phyloP scores from a whole-genome alignment of 1,140 invertebrate species.

The Notospermus geniculatus region DNA sequence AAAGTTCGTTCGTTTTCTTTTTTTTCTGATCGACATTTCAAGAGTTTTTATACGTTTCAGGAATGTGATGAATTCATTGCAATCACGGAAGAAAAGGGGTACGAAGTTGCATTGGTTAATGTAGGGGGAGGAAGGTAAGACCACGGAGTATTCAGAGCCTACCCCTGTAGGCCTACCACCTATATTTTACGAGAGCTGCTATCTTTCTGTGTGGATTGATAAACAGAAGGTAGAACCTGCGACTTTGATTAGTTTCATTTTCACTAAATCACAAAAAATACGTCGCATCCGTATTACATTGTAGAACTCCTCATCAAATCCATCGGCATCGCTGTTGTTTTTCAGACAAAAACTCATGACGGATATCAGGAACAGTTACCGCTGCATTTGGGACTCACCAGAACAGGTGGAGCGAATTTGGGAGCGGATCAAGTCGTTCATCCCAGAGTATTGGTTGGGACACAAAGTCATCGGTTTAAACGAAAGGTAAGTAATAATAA shows the following conservation, averaged over 20 bases:
- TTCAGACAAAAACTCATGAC: slow-evolving; percentile 27
- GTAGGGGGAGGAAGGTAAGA: slow-evolving; percentile 31
- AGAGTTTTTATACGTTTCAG: slow-evolving; percentile 24
- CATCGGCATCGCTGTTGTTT: too few relatives aligned
- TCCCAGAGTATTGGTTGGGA: slow-evolving; percentile 16
- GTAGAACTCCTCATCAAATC: too few relatives aligned
- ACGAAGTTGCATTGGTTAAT: slow-evolving; percentile 32
- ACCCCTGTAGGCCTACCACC: too few relatives aligned
- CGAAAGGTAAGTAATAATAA: slow-evolving; percentile 36
- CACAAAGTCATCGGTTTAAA: slow-evolving; percentile 30
- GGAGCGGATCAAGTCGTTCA: slow-evolving; percentile 29
- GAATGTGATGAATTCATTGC: slow-evolving; percentile 39
- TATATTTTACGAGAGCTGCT: too few relatives aligned
- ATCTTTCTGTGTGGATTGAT: too few relatives aligned
- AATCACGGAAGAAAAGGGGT: slow-evolving; percentile 32
- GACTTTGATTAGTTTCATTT: too few relatives aligned
- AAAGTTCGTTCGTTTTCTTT: too few relatives aligned
- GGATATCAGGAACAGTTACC: slow-evolving; percentile 33
- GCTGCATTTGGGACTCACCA: slow-evolving; percentile 33
- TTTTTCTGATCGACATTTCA: too few relatives aligned
- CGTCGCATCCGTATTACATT: too few relatives aligned
- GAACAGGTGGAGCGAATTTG: slow-evolving; percentile 30
- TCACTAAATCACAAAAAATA: too few relatives aligned
- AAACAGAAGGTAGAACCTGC: too few relatives aligned
- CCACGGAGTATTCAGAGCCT: too few relatives aligned